Conservation (phyloP, 2,113 vertebrate species). For the Neolamprologus falcicula region DNA sequence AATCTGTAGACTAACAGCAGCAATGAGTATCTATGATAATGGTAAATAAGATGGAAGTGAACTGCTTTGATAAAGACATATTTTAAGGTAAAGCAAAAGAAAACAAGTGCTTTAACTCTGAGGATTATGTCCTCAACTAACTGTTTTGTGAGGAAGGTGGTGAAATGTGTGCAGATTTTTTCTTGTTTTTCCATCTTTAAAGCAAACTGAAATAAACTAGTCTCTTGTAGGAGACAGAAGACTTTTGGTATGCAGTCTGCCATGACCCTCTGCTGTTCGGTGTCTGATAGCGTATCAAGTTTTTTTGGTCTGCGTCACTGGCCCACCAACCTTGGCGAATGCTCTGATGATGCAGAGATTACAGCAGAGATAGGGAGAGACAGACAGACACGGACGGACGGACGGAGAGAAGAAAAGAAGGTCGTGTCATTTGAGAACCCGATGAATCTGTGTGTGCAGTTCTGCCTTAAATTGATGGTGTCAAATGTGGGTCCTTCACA, state of each 20-base stretch:
- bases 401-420: background rate
- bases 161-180: background rate
- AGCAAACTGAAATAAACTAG: background rate
- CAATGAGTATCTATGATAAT: background rate
- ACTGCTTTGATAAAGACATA: background rate
- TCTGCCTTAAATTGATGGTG: background rate
- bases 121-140: background rate
- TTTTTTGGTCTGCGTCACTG: background rate
- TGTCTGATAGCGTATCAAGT: conserved; percentile 24
- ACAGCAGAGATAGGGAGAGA: conserved; percentile 25
- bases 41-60: background rate
- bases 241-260: background rate
- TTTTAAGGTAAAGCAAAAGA: background rate
- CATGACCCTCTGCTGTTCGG: background rate
- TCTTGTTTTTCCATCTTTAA: background rate
- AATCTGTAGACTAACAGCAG: background rate
- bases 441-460: background rate
- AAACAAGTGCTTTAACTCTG: background rate
- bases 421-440: conserved; percentile 4
- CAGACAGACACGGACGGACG: background rate
- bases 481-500: background rate
- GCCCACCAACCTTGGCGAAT: conserved; percentile 22
- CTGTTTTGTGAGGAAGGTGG: background rate
- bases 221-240: background rate
- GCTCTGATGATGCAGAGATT: conserved; percentile 36